These are phyloP conservation scores for Himalopsyche anomala DNA, from an alignment of 2,888 invertebrate species.

Conservation along the genomic window DNA sequence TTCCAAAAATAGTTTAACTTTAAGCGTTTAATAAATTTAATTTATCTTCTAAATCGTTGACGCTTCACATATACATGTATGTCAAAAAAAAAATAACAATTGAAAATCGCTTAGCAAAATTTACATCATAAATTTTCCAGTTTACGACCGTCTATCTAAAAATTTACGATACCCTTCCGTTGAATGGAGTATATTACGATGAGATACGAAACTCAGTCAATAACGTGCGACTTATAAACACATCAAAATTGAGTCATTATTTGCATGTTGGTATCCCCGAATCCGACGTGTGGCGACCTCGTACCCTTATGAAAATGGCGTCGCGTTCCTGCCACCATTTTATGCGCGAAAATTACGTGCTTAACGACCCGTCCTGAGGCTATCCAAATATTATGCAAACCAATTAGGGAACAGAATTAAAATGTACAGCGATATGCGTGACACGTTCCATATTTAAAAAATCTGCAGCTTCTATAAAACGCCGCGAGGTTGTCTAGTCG, in stretches of 20 bases:
- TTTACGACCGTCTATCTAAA: neutral
- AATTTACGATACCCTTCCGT: neutral
- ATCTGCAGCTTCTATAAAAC: neutral
- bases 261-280: neutral
- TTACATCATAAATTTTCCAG: neutral
- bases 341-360: conserved; percentile 28
- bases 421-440: neutral
- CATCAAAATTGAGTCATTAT: neutral
- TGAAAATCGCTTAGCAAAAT: neutral
- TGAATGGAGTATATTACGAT: neutral
- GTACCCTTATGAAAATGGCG: conserved; percentile 36
- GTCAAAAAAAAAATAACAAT: neutral
- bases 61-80: too few relatives aligned
- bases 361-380: conserved; percentile 9
- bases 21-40: too few relatives aligned
- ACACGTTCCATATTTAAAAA: neutral
- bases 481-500: neutral
- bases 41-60: too few relatives aligned
- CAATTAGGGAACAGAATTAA: conserved; percentile 14
- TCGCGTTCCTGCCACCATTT: neutral
- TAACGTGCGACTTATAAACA: neutral
- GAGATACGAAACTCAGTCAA: neutral
- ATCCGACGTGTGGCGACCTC: conserved; percentile 11
- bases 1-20: too few relatives aligned
- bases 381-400: conserved; percentile 30